Conservation (phyloP, 2,888 invertebrate species). For the Rosalia funebris region DNA sequence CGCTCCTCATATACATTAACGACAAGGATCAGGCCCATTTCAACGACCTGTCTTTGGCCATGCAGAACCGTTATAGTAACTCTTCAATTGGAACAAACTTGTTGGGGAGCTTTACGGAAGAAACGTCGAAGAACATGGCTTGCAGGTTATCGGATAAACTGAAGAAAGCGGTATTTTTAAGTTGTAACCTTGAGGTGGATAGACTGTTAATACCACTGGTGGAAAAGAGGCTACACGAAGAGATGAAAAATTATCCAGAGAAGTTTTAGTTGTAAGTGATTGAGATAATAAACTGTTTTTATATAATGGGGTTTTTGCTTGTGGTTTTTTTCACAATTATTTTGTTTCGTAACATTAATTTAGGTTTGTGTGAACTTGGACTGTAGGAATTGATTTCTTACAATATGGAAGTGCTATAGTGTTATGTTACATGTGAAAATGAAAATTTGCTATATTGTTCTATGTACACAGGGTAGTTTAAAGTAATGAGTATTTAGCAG, state of each 20-base stretch:
- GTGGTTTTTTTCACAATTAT: too few relatives aligned
- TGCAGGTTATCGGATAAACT: constrained; percentile 60
- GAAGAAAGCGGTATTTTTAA: constrained; percentile 65
- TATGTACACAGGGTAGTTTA: too few relatives aligned
- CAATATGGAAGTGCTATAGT: too few relatives aligned
- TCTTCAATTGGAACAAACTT: constrained; percentile 60
- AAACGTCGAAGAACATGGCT: constrained; percentile 42
- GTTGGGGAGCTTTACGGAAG: constrained; percentile 59
- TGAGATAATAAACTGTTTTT: too few relatives aligned
- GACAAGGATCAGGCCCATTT: constrained; percentile 56
- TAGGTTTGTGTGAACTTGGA: too few relatives aligned
- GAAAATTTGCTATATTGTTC: too few relatives aligned
- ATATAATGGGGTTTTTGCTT: too few relatives aligned
- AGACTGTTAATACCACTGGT: constrained; percentile 55
- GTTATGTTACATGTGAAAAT: too few relatives aligned
- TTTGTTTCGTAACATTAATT: too few relatives aligned
- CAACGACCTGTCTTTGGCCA: constrained; percentile 60
- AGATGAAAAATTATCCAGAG: constrained; percentile 61
- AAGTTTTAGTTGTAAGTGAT: constrained; percentile 50
- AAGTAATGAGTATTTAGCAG: too few relatives aligned
- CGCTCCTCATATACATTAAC: constrained; percentile 64
- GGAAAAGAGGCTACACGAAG: constrained; percentile 62
- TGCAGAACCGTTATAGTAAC: constrained; percentile 52
- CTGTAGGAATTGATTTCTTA: too few relatives aligned
- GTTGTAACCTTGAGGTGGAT: constrained; percentile 63